Conservation (phyloP, 2,797 vertebrate species). For the Lacerta viridis region DNA sequence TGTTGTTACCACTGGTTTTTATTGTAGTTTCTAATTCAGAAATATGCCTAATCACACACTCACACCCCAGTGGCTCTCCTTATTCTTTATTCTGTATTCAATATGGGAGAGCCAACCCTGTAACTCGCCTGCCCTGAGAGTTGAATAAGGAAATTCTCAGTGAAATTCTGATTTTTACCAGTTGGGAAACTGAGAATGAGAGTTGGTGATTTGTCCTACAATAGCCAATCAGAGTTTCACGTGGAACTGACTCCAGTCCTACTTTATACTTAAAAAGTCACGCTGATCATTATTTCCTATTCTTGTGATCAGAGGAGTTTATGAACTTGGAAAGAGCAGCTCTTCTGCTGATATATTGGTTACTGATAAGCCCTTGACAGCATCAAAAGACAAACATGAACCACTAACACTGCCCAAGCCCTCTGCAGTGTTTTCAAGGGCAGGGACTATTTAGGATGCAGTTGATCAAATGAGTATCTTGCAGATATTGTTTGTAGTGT, state of each 20-base stretch:
- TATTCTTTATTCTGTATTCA: no score
- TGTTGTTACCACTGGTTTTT: no score
- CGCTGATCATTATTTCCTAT: neutral
- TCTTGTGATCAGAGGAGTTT: neutral
- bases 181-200: neutral
- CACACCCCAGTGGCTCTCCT: no score
- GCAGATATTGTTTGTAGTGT: neutral
- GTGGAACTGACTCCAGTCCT: neutral
- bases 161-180: neutral
- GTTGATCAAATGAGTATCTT: slow-evolving; percentile 18
- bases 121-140: no score
- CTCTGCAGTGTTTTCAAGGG: neutral
- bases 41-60: no score
- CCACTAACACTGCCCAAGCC: neutral
- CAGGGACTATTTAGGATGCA: neutral
- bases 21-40: no score
- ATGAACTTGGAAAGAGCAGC: neutral
- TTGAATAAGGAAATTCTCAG: neutral
- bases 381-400: neutral
- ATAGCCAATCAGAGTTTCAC: neutral
- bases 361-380: neutral
- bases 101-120: no score
- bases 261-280: neutral
- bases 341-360: neutral
- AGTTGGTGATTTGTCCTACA: neutral